These are phyloP conservation scores for Celastrina argiolus DNA, from an alignment of 2,888 invertebrate species.

Conservation along the genomic window DNA sequence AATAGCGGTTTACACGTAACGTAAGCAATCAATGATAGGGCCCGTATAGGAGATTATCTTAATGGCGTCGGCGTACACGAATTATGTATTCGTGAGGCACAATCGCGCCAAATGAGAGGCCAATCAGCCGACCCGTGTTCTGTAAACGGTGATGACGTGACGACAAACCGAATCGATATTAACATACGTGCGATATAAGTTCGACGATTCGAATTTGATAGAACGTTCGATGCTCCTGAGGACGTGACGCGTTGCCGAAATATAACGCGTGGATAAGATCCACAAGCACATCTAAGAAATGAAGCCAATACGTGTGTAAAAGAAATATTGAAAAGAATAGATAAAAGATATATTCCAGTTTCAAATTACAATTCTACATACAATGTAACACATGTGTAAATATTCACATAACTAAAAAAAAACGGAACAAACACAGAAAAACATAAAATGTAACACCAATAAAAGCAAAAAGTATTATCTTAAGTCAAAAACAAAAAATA, in stretches of 20 bases:
- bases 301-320: too few relatives aligned
- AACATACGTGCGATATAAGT: conserved; percentile 29
- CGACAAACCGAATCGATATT: conserved; percentile 55
- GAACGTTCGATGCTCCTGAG: neutral
- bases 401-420: too few relatives aligned
- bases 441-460: too few relatives aligned
- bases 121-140: conserved; percentile 55
- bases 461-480: too few relatives aligned
- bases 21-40: conserved; percentile 48
- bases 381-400: too few relatives aligned
- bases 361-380: too few relatives aligned
- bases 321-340: too few relatives aligned
- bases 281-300: too few relatives aligned
- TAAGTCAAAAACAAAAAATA: too few relatives aligned
- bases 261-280: neutral
- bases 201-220: conserved; percentile 1
- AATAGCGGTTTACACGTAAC: conserved; percentile 28
- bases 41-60: conserved; percentile 61
- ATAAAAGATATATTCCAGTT: too few relatives aligned
- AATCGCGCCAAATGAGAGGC: conserved; percentile 71
- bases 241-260: neutral
- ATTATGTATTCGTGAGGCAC: conserved; percentile 71
- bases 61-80: conserved; percentile 57
- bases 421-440: too few relatives aligned
- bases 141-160: conserved; percentile 55